Percentiles rank a stretch among this genome's conserved stretches.
phyloP scores from a whole-genome alignment of 1,140 invertebrate genomes.

The Plectrocnemia conspersa region DNA sequence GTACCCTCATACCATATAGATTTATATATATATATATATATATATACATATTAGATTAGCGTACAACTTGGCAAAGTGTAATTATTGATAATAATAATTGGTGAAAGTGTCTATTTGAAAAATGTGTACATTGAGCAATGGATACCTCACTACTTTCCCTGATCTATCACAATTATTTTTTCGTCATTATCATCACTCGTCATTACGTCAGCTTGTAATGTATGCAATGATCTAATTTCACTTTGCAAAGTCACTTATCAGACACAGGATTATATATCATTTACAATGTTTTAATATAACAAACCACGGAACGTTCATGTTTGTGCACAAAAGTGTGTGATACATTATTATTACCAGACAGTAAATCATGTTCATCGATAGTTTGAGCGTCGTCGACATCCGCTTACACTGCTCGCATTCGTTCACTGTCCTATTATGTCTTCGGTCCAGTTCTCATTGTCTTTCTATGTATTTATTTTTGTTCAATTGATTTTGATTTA shows the following conservation, averaged over 20 bases:
- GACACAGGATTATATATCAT: not conserved
- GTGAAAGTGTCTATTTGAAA: no score
- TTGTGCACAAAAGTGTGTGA: conserved; percentile 12
- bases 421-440: not conserved
- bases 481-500: not conserved
- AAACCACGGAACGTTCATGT: conserved; percentile 17
- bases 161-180: no score
- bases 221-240: not conserved
- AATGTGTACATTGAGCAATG: no score
- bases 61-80: not conserved
- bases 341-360: not conserved
- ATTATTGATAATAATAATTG: not conserved
- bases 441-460: not conserved
- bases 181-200: no score
- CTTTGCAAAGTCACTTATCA: conserved; percentile 1
- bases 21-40: not conserved
- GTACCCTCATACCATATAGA: conserved; percentile 6
- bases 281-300: not conserved
- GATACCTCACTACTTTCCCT: no score
- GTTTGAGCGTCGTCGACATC: no score
- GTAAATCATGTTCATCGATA: conserved; percentile 3
- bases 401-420: not conserved
- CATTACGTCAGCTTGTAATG: no score
- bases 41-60: conserved; percentile 13
- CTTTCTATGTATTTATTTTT: conserved; percentile 1